A percentile compares a stretch with the other conserved stretches of the same genome.
phyloP scores from a whole-genome alignment of 2,113 vertebrate genomes.

The Polypterus senegalus region DNA sequence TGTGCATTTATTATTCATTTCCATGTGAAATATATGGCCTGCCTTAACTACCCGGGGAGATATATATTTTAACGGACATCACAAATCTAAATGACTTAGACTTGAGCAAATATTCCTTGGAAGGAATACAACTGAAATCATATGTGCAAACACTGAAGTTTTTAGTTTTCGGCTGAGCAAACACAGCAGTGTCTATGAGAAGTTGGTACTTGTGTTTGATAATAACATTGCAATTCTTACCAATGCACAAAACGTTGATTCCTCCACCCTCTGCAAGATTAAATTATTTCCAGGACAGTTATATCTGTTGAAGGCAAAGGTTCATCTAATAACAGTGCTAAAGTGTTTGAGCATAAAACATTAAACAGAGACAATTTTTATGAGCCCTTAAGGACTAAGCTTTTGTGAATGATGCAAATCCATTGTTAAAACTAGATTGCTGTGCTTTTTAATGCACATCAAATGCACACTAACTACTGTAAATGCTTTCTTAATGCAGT shows the following conservation, averaged over 20 bases:
- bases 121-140: slow-evolving; percentile 31
- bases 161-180: slow-evolving; percentile 37
- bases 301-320: slow-evolving; percentile 24
- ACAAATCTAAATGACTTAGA: slow-evolving; percentile 32
- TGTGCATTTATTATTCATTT: slow-evolving; percentile 41
- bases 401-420: slow-evolving; percentile 24
- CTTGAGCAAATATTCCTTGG: slow-evolving; percentile 40
- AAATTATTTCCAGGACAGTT: slow-evolving; percentile 7
- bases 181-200: slow-evolving; percentile 33
- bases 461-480: no score
- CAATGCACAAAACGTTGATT: slow-evolving; percentile 21
- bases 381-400: slow-evolving; percentile 26
- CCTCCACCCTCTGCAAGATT: slow-evolving; percentile 3
- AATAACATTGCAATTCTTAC: slow-evolving; percentile 21
- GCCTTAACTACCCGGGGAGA: slow-evolving; percentile 39
- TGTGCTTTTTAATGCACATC: slow-evolving; percentile 13
- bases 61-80: slow-evolving; percentile 38
- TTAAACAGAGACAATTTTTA: slow-evolving; percentile 36
- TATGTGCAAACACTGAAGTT: slow-evolving; percentile 29
- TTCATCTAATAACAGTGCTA: slow-evolving; percentile 28
- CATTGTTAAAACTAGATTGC: slow-evolving; percentile 30
- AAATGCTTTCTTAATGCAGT: slow-evolving; percentile 15
- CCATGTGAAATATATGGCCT: slow-evolving; percentile 41
- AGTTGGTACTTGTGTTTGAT: slow-evolving; percentile 37
- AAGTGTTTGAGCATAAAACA: slow-evolving; percentile 32